Percentiles rank a stretch among this genome's conserved stretches.
Conservation (phyloP, 2,113 vertebrate species). For the Gnathonemus longibarbis region DNA sequence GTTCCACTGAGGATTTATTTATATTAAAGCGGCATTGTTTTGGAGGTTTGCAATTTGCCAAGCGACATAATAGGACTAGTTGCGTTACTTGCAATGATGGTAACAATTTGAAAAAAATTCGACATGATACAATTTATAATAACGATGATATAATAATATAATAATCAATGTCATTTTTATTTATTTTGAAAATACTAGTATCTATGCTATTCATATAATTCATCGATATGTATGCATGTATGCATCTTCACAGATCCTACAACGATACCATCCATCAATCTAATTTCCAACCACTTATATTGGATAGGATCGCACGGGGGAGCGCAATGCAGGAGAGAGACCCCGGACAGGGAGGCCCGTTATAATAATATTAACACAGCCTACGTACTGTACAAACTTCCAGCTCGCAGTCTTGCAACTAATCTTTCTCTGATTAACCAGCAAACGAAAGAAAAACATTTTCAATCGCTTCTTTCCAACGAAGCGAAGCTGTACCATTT, state of each 20-base stretch:
- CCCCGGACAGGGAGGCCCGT: not conserved
- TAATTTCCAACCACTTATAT: not conserved
- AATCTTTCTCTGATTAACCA: not conserved
- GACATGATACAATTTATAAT: not conserved
- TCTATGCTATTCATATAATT: not conserved
- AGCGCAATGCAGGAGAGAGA: not conserved
- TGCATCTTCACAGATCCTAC: not conserved
- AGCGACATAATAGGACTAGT: not conserved
- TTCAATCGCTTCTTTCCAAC: not conserved
- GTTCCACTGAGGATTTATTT: slow-evolving; percentile 3
- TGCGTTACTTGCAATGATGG: not conserved
- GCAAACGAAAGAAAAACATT: not conserved
- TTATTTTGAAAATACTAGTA: not conserved
- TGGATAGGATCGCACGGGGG: not conserved
- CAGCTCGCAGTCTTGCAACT: not conserved
- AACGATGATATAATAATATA: not conserved
- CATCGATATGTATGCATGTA: not conserved
- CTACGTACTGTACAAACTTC: not conserved
- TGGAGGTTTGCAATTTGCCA: not conserved
- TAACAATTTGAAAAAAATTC: not conserved
- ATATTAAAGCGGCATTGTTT: slow-evolving; percentile 3
- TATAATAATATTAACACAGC: not conserved
- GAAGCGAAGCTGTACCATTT: not conserved
- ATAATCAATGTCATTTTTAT: not conserved
- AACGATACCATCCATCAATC: not conserved